Base-by-base conservation (phyloP, 2,797 vertebrate species). In the Borostomias antarcticus region DNA sequence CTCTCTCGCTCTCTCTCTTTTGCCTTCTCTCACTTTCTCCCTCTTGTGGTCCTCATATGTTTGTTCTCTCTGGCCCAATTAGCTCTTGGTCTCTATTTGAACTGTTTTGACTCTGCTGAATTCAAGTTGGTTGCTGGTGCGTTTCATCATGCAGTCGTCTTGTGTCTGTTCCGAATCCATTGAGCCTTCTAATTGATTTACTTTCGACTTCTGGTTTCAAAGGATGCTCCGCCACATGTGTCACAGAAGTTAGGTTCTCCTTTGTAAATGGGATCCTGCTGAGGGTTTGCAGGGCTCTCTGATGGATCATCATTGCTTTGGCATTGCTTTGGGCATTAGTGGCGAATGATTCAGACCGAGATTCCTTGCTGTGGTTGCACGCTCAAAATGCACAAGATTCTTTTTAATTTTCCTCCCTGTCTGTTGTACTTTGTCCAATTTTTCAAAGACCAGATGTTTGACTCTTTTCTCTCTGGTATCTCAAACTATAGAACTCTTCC, bases 401-500 rank as follows among this genome's bases (percentile, higher is more conserved):
- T 75, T 81, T 85, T 88, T 88, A 75, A 81, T 84, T 86, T 82
- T 75, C 69, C 32, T 45, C 37, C 79, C 82, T 56, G 75, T 75
- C 77, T 61, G 86, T 84, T 85, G 85, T 85, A 86, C 84, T 81
- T 78, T 76, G 84, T 87, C 85, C 88, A 85, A 89, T 73, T 75
- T 45, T 75, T n/a, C n/a, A 82, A 82, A 86, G 86, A 88, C 88
- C 92, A 93, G 91, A 93, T 93, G 92, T 91, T 90, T 79, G 77
- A 81, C 81, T 84, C 77, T 84, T 84, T 83, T 72, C 83, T 88
- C 80, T 84, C 68, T 76, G 69, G 86, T 87, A 87, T 86, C 86
- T 76, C 30, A 66, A 76, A 82, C 78, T 74, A 77, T 80, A 75
- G 76, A 89, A 90, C 78, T 86, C 82, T 62, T 87, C 82, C 77